phyloP scores from a whole-genome alignment of 2,113 vertebrate genomes.

The Raja brachyura region DNA sequence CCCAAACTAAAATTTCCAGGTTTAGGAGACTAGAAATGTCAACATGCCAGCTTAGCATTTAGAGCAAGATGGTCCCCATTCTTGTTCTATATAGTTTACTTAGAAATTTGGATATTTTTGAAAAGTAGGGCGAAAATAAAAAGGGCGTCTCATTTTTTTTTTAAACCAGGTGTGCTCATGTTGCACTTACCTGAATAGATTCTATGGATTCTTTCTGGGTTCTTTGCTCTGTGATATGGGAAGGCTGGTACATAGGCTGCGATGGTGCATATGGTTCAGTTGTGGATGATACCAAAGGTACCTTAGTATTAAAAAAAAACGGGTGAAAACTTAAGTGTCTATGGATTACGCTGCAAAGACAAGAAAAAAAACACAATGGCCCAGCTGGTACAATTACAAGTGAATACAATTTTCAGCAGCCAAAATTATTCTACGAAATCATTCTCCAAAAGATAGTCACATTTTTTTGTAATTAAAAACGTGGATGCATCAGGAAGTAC shows the following conservation, averaged over 20 bases:
- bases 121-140: background rate
- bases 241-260: conserved; percentile 77
- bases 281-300: conserved; percentile 78
- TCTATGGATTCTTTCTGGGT: conserved; percentile 78
- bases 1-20: background rate
- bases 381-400: background rate
- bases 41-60: background rate
- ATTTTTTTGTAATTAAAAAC: too few relatives aligned
- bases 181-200: conserved; percentile 74
- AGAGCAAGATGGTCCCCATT: background rate
- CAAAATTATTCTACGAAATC: background rate
- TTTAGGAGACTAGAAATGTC: background rate
- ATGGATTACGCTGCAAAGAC: background rate
- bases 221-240: conserved; percentile 75
- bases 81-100: background rate
- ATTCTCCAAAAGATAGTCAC: background rate
- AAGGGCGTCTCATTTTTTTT: background rate
- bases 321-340: background rate
- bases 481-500: too few relatives aligned
- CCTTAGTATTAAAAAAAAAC: conserved; percentile 49
- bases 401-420: background rate
- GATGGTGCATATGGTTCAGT: conserved; percentile 70
- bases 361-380: background rate
- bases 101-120: background rate
- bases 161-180: background rate